Percentiles rank a stretch among this genome's conserved stretches.
Conservation (phyloP, 1,140 invertebrate species). For the Prorops nasuta region DNA sequence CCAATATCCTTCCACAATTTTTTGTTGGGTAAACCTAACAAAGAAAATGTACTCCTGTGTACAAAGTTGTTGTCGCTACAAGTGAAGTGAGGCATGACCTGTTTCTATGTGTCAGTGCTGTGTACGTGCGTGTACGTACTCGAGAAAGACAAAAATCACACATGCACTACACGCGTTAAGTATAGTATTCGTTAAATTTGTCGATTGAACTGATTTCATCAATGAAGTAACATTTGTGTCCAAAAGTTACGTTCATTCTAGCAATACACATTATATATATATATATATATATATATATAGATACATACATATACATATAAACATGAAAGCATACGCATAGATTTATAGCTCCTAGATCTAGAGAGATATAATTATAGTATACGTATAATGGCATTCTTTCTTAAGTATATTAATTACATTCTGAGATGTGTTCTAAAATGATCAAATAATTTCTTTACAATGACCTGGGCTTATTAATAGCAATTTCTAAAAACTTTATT, state of each 20-base stretch:
- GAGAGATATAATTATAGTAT: too few relatives aligned
- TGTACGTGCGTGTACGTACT: neutral
- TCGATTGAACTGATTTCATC: neutral
- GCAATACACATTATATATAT: conserved; percentile 1
- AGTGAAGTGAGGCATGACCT: conserved; percentile 28
- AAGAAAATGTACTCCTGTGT: conserved; percentile 22
- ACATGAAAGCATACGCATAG: too few relatives aligned
- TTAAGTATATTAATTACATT: neutral
- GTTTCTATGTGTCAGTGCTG: neutral
- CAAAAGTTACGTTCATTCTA: neutral
- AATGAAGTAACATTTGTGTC: neutral
- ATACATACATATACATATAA: neutral
- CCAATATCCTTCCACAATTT: too few relatives aligned
- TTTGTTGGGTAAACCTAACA: conserved; percentile 14
- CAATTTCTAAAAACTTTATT: too few relatives aligned
- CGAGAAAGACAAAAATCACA: neutral
- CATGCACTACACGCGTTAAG: neutral
- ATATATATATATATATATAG: neutral
- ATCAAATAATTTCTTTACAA: neutral
- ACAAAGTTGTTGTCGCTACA: conserved; percentile 28
- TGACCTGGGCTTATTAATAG: neutral
- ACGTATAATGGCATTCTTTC: neutral
- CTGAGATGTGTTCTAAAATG: neutral
- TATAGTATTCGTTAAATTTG: neutral
- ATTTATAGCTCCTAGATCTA: too few relatives aligned